Evolutionary conservation across 2,113 vertebrate genomes (phyloP).

Genomic region (Aix galericulata): DNA sequence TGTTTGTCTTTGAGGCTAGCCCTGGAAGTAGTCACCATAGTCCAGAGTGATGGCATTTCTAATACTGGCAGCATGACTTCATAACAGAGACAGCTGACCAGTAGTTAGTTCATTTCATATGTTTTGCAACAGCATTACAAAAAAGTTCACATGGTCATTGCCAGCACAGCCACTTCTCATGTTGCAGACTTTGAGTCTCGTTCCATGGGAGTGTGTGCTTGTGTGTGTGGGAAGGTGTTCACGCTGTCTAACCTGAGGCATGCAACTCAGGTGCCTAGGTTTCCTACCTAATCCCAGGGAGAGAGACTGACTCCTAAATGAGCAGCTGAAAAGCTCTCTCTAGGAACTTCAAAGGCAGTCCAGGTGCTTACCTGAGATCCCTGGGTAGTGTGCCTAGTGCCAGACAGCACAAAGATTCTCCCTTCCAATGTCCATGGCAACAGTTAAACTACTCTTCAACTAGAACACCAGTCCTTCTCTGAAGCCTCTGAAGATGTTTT

Average conservation of each 20-base stretch:
- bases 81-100: background rate
- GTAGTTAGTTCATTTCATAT: background rate
- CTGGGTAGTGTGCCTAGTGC: background rate
- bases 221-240: background rate
- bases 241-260: background rate
- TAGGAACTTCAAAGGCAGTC: background rate
- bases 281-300: background rate
- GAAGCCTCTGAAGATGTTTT: background rate
- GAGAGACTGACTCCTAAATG: background rate
- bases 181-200: background rate
- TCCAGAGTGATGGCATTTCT: background rate
- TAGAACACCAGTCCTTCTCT: background rate
- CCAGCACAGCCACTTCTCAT: background rate
- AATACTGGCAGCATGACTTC: background rate
- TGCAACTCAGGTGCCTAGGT: background rate
- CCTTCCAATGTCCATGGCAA: background rate
- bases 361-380: background rate
- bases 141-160: background rate
- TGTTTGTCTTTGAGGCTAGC: background rate
- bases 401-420: background rate
- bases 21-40: background rate
- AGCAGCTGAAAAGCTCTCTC: background rate
- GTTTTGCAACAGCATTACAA: rapidly evolving
- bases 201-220: background rate
- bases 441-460: background rate